A percentile compares a stretch with the other conserved stretches of the same genome.
phyloP scores from a whole-genome alignment of 2,888 invertebrate species.

The Sarcophaga rosellei region DNA sequence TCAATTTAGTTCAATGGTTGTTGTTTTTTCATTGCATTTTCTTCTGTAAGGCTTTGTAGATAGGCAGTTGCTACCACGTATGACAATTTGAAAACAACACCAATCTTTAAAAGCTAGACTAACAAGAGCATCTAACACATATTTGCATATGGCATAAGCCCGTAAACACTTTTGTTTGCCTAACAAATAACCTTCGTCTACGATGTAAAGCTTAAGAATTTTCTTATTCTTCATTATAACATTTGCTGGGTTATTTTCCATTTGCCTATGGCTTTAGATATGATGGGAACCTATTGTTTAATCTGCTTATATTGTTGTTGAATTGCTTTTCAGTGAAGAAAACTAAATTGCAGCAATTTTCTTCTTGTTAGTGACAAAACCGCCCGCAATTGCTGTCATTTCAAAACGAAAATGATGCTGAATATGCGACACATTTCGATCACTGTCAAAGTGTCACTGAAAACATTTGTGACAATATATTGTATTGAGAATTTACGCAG shows the following conservation, averaged over 20 bases:
- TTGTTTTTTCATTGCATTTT: not conserved
- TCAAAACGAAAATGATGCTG: conserved; percentile 65
- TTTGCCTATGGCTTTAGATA: not conserved
- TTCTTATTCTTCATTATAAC: not conserved
- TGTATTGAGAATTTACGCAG: conserved; percentile 78
- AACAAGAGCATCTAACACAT: conserved; percentile 68
- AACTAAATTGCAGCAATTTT: conserved; percentile 78
- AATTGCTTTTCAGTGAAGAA: not conserved
- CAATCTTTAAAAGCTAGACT: conserved; percentile 66
- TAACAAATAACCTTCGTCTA: not conserved
- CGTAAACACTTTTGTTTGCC: conserved; percentile 16
- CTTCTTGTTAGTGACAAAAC: conserved; percentile 78
- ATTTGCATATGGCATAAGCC: conserved; percentile 35
- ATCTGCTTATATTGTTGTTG: conserved; percentile 21
- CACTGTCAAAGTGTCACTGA: conserved; percentile 75
- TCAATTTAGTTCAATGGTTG: conserved; percentile 54
- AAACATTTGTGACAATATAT: conserved; percentile 77
- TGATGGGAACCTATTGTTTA: conserved; percentile 46
- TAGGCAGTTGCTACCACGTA: conserved; percentile 29
- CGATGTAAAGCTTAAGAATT: not conserved
- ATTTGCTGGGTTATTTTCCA: not conserved
- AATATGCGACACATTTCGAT: conserved; percentile 79
- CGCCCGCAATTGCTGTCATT: conserved; percentile 77
- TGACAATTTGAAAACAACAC: conserved; percentile 66
- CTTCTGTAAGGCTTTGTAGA: conserved; percentile 4